Base-by-base conservation (phyloP, 2,888 invertebrate genomes). In the Atethmia centrago region DNA sequence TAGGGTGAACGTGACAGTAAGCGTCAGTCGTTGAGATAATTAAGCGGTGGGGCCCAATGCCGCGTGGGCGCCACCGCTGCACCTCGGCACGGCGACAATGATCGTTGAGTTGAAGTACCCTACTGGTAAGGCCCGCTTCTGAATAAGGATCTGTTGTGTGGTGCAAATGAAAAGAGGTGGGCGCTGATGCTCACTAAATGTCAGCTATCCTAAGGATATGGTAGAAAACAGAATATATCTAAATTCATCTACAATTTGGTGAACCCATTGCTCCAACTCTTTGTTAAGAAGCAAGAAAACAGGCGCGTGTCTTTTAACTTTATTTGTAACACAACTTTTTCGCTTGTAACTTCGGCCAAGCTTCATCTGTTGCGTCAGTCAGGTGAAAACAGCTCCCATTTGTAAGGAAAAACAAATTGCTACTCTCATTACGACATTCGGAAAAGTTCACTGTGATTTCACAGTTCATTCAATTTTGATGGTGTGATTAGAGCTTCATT, bases 391-490 rank as follows among this genome's bases (percentile, higher is more conserved):
- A 91, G 88, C 87, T 89, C 86, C 89, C 91, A 92, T 93, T 94
- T 94, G 92, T 92, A 92, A 92, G 92, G 93, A 93, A 94, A 94
- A 94, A 93, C 93, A 93, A 93, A 94, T 94, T 92, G 93, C 91
- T 91, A 87, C 88, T 89, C 91, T 94, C 93, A 94, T 94, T 93
- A 94, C 92, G 89, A 90, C 91, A 92, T 92, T 91, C 88, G 90
- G 91, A 92, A 92, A 93, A 93, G 90, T 92, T 91, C 89, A 84
- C 89, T 87, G 90, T 90, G 91, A 93, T 94, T 93, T 94, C 90
- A 93, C 93, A 91, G 90, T 88, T 89, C 93, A 93, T 93, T 92
- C 91, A 89, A 90, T 92, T 91, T 90, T 90, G 89, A 90, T 89
- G 86, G 86, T 90, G 90, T 90, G 90, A 92, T 93, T 92, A 92